phyloP scores from a whole-genome alignment of 1,140 invertebrate genomes.

The Monomorium pharaonis region DNA sequence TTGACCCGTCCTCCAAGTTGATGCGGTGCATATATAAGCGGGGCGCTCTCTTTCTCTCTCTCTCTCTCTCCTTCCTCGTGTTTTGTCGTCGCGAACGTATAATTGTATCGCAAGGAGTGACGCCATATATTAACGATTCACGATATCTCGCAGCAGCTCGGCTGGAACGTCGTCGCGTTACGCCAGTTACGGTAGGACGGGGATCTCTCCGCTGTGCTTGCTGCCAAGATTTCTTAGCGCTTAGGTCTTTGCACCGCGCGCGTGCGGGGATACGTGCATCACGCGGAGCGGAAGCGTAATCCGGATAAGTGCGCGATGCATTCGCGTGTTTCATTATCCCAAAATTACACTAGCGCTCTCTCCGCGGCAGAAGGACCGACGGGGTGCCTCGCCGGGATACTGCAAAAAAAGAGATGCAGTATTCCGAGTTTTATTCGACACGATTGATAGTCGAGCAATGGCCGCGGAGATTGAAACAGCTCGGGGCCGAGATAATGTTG shows the following conservation, averaged over 20 bases:
- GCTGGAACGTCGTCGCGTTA: slow-evolving; percentile 31
- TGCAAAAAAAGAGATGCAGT: neutral
- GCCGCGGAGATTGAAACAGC: neutral
- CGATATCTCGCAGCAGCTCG: slow-evolving; percentile 3
- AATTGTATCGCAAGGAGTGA: slow-evolving; percentile 27
- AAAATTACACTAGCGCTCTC: slow-evolving; percentile 3
- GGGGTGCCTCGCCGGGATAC: neutral
- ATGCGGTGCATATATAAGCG: slow-evolving; percentile 3
- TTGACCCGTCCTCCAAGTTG: slow-evolving; percentile 46
- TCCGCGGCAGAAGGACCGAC: neutral
- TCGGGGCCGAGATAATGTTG: neutral
- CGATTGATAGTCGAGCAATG: neutral
- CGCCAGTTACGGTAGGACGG: neutral
- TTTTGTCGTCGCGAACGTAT: slow-evolving; percentile 37
- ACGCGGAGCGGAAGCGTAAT: slow-evolving; percentile 12
- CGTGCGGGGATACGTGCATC: neutral
- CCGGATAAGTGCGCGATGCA: neutral
- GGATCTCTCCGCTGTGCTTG: neutral
- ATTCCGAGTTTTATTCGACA: neutral
- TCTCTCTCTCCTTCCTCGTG: neutral
- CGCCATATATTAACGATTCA: slow-evolving; percentile 46
- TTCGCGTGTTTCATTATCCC: neutral
- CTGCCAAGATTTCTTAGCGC: slow-evolving; percentile 20
- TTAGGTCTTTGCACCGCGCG: neutral
- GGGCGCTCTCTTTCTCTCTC: no score